Percentiles rank a stretch among this genome's conserved stretches.
Conservation (phyloP, 2,797 vertebrate species). For the Mycteria americana region DNA sequence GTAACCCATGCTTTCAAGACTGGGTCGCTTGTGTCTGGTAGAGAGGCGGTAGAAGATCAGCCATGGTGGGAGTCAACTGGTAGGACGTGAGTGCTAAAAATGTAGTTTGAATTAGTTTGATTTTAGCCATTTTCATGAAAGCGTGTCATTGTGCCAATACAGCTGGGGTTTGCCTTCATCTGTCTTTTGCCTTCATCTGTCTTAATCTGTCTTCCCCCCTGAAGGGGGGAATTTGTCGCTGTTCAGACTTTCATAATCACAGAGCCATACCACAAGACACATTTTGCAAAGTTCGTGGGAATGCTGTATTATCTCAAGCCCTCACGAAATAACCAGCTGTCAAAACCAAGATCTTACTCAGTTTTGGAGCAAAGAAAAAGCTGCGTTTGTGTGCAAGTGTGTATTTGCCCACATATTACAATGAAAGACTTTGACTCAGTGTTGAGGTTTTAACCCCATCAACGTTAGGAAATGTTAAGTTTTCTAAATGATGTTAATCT, state of each 20-base stretch:
- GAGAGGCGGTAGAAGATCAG: neutral
- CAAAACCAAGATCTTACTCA: neutral
- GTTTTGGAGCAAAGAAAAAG: neutral
- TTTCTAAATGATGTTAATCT: neutral
- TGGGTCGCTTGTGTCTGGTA: fast-evolving
- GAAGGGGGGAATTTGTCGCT: neutral
- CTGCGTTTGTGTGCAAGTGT: neutral
- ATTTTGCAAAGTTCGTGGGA: neutral
- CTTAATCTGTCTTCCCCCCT: neutral
- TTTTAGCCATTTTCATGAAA: neutral
- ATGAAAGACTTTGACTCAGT: neutral
- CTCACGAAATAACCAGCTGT: neutral
- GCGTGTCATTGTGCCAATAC: fast-evolving
- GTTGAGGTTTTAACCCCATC: neutral
- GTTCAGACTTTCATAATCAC: fast-evolving
- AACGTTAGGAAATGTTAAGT: neutral
- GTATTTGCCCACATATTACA: neutral
- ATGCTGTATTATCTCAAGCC: neutral
- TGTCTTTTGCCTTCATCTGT: neutral
- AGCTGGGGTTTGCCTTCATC: neutral
- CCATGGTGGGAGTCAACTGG: neutral
- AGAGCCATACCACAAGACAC: neutral
- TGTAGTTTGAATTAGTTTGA: neutral
- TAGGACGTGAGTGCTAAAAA: fast-evolving
- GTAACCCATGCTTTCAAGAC: fast-evolving